Evolutionary conservation across 2,888 invertebrate genomes (phyloP).

Genomic region (Ditula angustiorana): DNA sequence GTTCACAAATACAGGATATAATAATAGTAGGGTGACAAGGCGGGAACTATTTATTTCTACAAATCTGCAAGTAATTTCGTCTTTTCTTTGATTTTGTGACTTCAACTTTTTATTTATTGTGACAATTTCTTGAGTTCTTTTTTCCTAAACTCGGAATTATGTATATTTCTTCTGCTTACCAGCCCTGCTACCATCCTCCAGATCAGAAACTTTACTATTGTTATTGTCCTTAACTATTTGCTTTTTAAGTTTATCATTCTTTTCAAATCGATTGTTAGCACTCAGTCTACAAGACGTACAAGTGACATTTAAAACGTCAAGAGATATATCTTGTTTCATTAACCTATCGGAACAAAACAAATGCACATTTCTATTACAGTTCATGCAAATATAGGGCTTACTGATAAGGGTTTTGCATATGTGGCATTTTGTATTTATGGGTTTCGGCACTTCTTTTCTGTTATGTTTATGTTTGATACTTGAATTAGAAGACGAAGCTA

Average conservation of each 20-base stretch:
- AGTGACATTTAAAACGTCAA: constrained; percentile 22
- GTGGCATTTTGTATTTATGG: constrained; percentile 8
- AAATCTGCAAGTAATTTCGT: too few species aligned
- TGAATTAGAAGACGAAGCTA: too few species aligned
- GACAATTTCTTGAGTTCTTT: too few species aligned
- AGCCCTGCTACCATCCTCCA: too few species aligned
- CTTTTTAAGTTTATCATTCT: too few species aligned
- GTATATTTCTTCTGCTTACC: neutral
- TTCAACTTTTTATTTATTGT: too few species aligned
- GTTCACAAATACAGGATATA: neutral
- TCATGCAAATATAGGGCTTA: constrained; percentile 8
- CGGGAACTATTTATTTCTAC: neutral
- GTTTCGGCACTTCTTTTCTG: neutral
- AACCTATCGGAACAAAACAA: constrained; percentile 36
- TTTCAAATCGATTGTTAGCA: too few species aligned
- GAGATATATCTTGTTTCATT: constrained; percentile 13
- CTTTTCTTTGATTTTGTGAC: too few species aligned
- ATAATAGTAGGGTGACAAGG: constrained; percentile 12
- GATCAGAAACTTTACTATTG: neutral
- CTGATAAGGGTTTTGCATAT: constrained; percentile 28
- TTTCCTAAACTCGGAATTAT: too few species aligned
- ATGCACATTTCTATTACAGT: constrained; percentile 26
- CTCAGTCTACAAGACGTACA: constrained; percentile 21
- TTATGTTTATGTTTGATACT: neutral
- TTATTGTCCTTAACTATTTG: too few species aligned